Base-by-base conservation (phyloP, 2,888 invertebrate species). In the Clostera curtula region DNA sequence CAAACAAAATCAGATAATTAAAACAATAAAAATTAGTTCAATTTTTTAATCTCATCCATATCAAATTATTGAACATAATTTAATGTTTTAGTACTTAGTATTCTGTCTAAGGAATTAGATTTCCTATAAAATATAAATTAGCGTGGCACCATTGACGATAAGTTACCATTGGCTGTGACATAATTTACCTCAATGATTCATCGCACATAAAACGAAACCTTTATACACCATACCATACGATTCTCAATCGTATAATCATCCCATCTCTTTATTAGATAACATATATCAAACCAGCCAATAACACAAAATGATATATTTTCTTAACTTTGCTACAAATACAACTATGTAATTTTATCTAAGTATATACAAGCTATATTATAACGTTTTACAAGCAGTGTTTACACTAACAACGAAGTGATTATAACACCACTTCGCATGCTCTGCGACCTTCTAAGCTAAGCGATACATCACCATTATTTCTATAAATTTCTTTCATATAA, bases 51-150 rank as follows among this genome's bases (percentile, higher is more conserved):
- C 77, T 82, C 79, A 68, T 69, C 58, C 67, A 79, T 82, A 79
- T 77, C 76, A 82, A 80, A 80, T 74, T 73, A 79, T 60, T 59
- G 79, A 77, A 79, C 75, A 79, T 79, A 77, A 74, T 67, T 79
- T 75, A 72, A 52, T n/a, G 56, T 62, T 65, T 71, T 71, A 70
- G 63, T 67, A 60, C 39, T 38, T 37, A 21, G 67, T 73, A 74
- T 63, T 60, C 62, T 66, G 47, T 63, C 66, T 72, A 72, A 66
- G 50, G 58, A 60, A 67, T 72, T 63, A 63, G 55, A 56, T 66
- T 64, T 56, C 56, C 69, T 73, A 70, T 63, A 70, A 70, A 74
- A 72, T 74, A 76, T 71, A 72, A 70, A 67, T 69, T 63, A 70
- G 60, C 52, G 71, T 73, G 68, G 68, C 72, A 73, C 71, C 74